A percentile compares a stretch with the other conserved stretches of the same genome.
phyloP scores from a whole-genome alignment of 2,113 vertebrate species.

The Colistium nudipinnis region DNA sequence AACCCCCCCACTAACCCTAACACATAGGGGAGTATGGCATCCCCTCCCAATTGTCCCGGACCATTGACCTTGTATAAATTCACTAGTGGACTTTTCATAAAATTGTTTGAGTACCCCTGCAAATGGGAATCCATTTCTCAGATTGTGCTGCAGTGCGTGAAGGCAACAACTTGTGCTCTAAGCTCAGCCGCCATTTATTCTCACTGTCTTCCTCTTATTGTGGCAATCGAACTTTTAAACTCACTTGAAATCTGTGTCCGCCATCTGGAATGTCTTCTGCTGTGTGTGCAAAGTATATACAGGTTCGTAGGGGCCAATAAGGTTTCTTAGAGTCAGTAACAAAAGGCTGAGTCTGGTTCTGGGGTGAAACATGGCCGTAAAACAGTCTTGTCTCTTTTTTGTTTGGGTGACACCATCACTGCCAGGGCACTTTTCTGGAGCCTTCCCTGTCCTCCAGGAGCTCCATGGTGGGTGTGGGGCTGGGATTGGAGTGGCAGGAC shows the following conservation, averaged over 20 bases:
- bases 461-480: slow-evolving; percentile 48
- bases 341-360: slow-evolving; percentile 20
- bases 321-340: slow-evolving; percentile 45
- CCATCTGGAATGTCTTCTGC: slow-evolving; percentile 52
- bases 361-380: slow-evolving; percentile 31
- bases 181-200: neutral
- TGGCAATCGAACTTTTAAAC: neutral
- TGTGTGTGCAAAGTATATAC: slow-evolving; percentile 53
- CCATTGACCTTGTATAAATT: too few relatives aligned
- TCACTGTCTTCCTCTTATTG: neutral
- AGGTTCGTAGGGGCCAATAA: neutral
- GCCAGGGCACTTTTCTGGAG: slow-evolving; percentile 69
- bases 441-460: slow-evolving; percentile 66
- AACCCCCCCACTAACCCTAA: too few relatives aligned
- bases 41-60: too few relatives aligned
- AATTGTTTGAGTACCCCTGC: too few relatives aligned
- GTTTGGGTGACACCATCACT: slow-evolving; percentile 52
- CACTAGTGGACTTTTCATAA: too few relatives aligned
- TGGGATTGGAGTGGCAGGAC: slow-evolving; percentile 55
- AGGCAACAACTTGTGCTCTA: neutral
- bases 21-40: too few relatives aligned
- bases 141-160: slow-evolving; percentile 60
- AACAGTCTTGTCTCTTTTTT: slow-evolving; percentile 16
- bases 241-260: slow-evolving; percentile 23
- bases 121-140: slow-evolving; percentile 9